A percentile compares a stretch with the other conserved stretches of the same genome.
Conservation (phyloP, 2,797 vertebrate genomes). For the Microhierax caerulescens region DNA sequence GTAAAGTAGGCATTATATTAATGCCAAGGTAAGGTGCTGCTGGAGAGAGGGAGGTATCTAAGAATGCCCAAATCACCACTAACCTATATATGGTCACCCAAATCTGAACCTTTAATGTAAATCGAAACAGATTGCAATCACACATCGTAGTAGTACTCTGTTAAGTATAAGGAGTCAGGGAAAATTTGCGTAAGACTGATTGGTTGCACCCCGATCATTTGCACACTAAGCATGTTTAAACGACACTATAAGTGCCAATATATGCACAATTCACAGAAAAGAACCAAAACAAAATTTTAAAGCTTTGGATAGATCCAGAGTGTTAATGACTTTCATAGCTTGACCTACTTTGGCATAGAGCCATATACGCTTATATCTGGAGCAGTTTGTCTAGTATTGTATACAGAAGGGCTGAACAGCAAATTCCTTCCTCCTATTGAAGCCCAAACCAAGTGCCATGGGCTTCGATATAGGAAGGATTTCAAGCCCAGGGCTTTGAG, state of each 20-base stretch:
- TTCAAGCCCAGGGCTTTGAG: not conserved
- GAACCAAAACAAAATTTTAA: not conserved
- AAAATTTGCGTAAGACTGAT: not conserved
- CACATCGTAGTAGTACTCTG: not conserved
- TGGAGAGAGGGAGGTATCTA: not conserved
- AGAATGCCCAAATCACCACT: not conserved
- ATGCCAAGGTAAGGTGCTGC: not conserved
- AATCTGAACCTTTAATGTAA: not conserved
- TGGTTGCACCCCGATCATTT: not conserved
- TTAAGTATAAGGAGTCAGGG: not conserved
- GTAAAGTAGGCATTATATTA: not conserved
- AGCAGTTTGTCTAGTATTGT: not conserved
- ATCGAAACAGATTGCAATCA: not conserved
- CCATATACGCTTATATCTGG: not conserved
- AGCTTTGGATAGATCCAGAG: not conserved
- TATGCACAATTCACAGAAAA: not conserved
- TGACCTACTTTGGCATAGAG: slow-evolving; percentile 36
- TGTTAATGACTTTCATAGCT: not conserved
- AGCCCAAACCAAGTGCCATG: not conserved
- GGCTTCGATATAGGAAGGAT: not conserved
- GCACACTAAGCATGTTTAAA: not conserved
- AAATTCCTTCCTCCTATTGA: not conserved
- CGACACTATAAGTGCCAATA: too few species aligned
- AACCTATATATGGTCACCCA: not conserved
- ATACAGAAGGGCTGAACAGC: not conserved